These are phyloP conservation scores for Diprion similis DNA, from an alignment of 1,140 invertebrate species.

Conservation along the genomic window DNA sequence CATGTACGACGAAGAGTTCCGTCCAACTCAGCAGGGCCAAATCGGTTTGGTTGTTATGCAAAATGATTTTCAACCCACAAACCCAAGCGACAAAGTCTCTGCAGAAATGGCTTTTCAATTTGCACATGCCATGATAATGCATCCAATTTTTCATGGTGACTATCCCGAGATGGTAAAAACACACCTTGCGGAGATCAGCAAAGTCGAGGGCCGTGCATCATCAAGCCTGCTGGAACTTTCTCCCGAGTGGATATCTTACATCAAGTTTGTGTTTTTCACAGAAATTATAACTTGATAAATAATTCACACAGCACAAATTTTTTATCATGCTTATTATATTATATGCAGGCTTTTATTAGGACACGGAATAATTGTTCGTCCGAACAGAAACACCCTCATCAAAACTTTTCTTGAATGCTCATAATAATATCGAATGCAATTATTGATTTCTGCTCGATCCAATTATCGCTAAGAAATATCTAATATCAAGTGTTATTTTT, in stretches of 20 bases:
- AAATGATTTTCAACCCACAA: constrained; percentile 29
- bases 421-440: not conserved
- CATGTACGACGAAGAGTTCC: constrained; percentile 63
- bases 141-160: not conserved
- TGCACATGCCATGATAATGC: not conserved
- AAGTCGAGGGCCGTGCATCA: not conserved
- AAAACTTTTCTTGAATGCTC: not conserved
- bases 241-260: not conserved
- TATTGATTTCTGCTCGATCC: constrained; percentile 61
- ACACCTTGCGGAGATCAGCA: not conserved
- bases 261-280: not conserved
- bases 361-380: not conserved
- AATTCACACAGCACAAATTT: not conserved
- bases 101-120: not conserved
- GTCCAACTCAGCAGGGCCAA: constrained; percentile 54
- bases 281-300: too few species aligned
- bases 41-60: constrained; percentile 51
- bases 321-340: not conserved
- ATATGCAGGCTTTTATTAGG: not conserved
- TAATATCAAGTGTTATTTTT: constrained; percentile 31
- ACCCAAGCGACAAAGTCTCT: constrained; percentile 35
- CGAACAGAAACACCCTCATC: not conserved
- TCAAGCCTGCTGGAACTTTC: not conserved
- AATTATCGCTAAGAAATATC: constrained; percentile 38
- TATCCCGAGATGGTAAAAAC: not conserved